Percentiles rank a stretch among this genome's conserved stretches.
phyloP scores from a whole-genome alignment of 2,888 invertebrate genomes.

The Eupeodes luniger region DNA sequence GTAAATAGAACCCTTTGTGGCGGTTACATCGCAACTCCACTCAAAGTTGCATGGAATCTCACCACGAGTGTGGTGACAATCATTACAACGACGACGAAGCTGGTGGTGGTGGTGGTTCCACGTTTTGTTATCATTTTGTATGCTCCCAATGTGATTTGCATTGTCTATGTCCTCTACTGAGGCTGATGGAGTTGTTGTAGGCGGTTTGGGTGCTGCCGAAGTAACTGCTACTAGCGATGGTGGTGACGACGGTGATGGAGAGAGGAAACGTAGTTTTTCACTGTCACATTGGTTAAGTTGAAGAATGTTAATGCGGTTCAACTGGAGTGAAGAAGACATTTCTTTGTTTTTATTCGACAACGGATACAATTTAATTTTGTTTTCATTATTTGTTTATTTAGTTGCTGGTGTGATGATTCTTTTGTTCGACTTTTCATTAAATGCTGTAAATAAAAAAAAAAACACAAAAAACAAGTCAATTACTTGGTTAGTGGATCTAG shows the following conservation, averaged over 20 bases:
- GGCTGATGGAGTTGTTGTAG: slow-evolving; percentile 26
- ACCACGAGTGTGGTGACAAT: slow-evolving; percentile 68
- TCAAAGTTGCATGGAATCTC: slow-evolving; percentile 61
- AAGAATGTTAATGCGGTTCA: slow-evolving; percentile 67
- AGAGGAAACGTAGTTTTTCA: slow-evolving; percentile 61
- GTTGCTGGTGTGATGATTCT: slow-evolving; percentile 6
- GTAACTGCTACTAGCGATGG: not conserved
- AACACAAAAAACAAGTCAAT: slow-evolving; percentile 39
- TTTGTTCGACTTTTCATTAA: slow-evolving; percentile 33
- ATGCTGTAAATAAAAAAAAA: slow-evolving; percentile 34
- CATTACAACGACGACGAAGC: not conserved
- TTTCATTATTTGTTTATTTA: slow-evolving; percentile 14
- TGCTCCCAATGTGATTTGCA: slow-evolving; percentile 62
- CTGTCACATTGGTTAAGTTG: slow-evolving; percentile 62
- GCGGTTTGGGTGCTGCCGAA: slow-evolving; percentile 40
- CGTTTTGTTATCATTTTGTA: slow-evolving; percentile 65
- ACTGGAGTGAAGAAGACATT: slow-evolving; percentile 67
- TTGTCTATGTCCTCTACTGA: slow-evolving; percentile 69
- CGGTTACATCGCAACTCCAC: slow-evolving; percentile 55
- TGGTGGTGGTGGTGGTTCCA: slow-evolving; percentile 52
- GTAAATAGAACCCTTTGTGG: slow-evolving; percentile 66
- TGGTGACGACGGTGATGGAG: slow-evolving; percentile 19
- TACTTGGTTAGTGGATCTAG: slow-evolving; percentile 27
- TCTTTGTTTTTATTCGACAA: slow-evolving; percentile 51
- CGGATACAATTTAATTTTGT: slow-evolving; percentile 53